These are phyloP conservation scores for Agrotis ipsilon DNA, from an alignment of 2,888 invertebrate genomes.

Conservation along the genomic window DNA sequence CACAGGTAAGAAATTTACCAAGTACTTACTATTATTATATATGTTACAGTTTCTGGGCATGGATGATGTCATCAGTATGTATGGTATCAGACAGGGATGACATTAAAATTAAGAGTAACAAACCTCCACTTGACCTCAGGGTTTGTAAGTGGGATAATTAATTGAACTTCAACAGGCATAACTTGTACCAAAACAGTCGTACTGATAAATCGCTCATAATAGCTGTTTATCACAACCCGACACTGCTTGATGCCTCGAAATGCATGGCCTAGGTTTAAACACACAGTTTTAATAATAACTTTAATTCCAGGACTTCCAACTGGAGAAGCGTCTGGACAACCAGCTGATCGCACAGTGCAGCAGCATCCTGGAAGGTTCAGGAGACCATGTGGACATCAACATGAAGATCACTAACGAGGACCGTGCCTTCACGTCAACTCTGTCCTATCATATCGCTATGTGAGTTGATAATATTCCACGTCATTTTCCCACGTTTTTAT, in stretches of 20 bases:
- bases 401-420: slow-evolving; percentile 97
- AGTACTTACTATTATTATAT: not conserved
- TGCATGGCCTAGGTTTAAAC: no score
- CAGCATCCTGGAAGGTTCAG: slow-evolving; percentile 94
- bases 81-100: no score
- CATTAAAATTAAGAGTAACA: no score
- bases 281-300: not conserved
- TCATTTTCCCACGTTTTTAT: not conserved
- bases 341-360: slow-evolving; percentile 93
- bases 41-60: no score
- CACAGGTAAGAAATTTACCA: slow-evolving; percentile 89
- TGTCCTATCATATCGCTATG: slow-evolving; percentile 99
- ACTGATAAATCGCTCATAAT: no score
- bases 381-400: slow-evolving; percentile 93
- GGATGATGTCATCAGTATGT: no score
- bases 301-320: slow-evolving; percentile 94
- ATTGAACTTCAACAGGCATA: no score
- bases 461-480: slow-evolving; percentile 81
- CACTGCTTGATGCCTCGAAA: no score
- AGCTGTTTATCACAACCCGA: no score
- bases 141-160: no score
- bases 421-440: slow-evolving; percentile 97
- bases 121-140: no score
- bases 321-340: slow-evolving; percentile 96
- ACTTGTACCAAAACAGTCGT: no score